A percentile compares a stretch with the other conserved stretches of the same genome.
phyloP scores from a whole-genome alignment of 1,140 invertebrate genomes.

The Limonius californicus region DNA sequence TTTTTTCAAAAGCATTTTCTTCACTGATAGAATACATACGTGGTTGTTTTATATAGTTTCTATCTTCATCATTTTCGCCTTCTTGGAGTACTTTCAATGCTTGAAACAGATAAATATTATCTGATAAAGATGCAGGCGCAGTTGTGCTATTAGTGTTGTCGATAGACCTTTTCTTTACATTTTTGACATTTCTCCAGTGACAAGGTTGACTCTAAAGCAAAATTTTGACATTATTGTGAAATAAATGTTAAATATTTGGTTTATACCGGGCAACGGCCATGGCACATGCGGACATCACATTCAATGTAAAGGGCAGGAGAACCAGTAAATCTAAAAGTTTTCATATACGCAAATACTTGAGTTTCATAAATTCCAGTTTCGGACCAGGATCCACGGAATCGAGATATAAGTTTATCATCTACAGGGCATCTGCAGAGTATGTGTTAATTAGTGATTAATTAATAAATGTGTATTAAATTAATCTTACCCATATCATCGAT shows the following conservation, averaged over 20 bases:
- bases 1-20: too few relatives aligned
- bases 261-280: slow-evolving; percentile 86
- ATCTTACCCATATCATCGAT: slow-evolving; percentile 84
- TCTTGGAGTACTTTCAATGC: slow-evolving; percentile 82
- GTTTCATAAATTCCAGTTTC: slow-evolving; percentile 87
- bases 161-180: slow-evolving; percentile 65
- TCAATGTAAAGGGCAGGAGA: slow-evolving; percentile 91
- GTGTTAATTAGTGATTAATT: too few relatives aligned
- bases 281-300: slow-evolving; percentile 93
- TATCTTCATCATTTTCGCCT: slow-evolving; percentile 69
- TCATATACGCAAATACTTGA: slow-evolving; percentile 92
- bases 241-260: too few relatives aligned
- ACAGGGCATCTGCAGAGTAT: slow-evolving; percentile 81
- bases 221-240: too few relatives aligned
- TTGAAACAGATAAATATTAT: slow-evolving; percentile 87
- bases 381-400: slow-evolving; percentile 89
- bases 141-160: slow-evolving; percentile 34
- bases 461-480: not conserved
- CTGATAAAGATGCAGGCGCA: slow-evolving; percentile 56
- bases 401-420: slow-evolving; percentile 87
- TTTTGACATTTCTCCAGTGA: slow-evolving; percentile 87
- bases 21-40: too few relatives aligned
- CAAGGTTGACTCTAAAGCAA: slow-evolving; percentile 78
- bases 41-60: slow-evolving; percentile 7
- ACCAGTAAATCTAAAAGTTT: slow-evolving; percentile 90